Evolutionary conservation across 2,797 vertebrate genomes (phyloP).

Genomic region (Setipinna tenuifilis): DNA sequence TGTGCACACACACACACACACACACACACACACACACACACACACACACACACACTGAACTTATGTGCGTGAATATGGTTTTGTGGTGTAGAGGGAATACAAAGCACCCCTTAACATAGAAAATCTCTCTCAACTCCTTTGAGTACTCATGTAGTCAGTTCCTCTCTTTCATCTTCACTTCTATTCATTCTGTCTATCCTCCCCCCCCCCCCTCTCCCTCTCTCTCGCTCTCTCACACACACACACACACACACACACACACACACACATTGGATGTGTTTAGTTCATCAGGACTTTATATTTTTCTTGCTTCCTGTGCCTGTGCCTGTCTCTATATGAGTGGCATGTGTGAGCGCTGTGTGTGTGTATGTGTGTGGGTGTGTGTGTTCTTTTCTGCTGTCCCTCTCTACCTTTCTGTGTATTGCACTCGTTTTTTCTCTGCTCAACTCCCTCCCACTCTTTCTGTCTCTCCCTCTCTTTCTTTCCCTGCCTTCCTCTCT

Average conservation of each 20-base stretch:
- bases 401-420: no score
- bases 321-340: no score
- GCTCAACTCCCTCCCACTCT: no score
- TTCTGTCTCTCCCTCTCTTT: no score
- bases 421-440: no score
- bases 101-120: not conserved
- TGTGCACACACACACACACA: not conserved
- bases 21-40: constrained; percentile 26
- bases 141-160: not conserved
- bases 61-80: constrained; percentile 10
- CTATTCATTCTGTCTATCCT: no score
- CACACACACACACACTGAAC: constrained; percentile 20
- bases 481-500: no score
- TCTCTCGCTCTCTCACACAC: no score
- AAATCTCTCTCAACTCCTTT: constrained; percentile 16
- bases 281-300: not conserved
- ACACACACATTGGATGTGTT: not conserved
- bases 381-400: not conserved
- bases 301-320: not conserved
- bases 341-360: no score
- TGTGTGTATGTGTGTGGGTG: not conserved
- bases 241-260: no score
- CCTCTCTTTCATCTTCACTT: not conserved
- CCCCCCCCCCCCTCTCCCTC: no score
- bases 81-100: not conserved